Evolutionary conservation across 2,888 invertebrate species (phyloP).

Genomic region (Periphyllus acericola): DNA sequence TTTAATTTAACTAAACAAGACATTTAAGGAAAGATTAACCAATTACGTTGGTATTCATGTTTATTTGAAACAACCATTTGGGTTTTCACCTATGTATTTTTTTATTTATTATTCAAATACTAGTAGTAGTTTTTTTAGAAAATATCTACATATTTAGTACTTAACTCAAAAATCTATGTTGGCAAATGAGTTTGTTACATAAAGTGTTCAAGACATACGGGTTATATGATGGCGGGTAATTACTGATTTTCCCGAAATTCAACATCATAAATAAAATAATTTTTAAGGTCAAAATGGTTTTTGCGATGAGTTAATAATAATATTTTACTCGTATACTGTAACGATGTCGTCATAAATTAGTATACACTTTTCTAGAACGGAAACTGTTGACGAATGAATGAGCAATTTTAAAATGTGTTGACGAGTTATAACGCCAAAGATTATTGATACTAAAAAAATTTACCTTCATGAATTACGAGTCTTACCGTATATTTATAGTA

Average conservation of each 20-base stretch:
- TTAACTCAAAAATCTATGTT: not conserved
- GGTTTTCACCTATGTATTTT: not conserved
- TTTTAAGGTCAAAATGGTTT: constrained; percentile 9
- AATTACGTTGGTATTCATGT: too few relatives aligned
- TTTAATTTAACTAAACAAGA: too few relatives aligned
- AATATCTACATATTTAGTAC: not conserved
- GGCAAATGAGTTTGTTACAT: not conserved
- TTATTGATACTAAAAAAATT: constrained; percentile 12
- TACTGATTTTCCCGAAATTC: not conserved
- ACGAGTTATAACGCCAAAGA: not conserved
- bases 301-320: not conserved
- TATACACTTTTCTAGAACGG: constrained; percentile 3
- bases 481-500: not conserved
- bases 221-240: not conserved
- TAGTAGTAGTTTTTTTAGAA: not conserved
- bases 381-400: constrained; percentile 42
- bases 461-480: not conserved
- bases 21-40: too few relatives aligned
- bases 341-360: constrained; percentile 7
- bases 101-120: not conserved
- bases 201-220: not conserved
- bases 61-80: too few relatives aligned
- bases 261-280: not conserved
- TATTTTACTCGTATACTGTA: not conserved
- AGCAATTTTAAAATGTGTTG: constrained; percentile 12